Conservation (phyloP, 2,888 invertebrate species). For the Ophioninae sp. region DNA sequence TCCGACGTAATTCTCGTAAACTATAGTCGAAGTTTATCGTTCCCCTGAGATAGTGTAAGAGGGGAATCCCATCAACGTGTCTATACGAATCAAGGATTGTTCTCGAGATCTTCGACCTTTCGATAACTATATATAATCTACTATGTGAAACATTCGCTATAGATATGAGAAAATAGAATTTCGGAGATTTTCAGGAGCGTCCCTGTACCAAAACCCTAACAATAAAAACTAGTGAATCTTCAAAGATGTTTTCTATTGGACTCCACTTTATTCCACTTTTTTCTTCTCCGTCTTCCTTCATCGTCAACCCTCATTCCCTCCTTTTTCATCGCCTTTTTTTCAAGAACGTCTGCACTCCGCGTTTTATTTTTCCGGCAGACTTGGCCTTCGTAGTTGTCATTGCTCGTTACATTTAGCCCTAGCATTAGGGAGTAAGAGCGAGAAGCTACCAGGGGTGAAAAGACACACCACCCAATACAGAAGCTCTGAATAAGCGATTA, state of each 20-base stretch:
- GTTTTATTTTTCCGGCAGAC: conserved; percentile 45
- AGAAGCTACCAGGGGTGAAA: conserved; percentile 66
- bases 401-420: conserved; percentile 74
- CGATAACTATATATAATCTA: conserved; percentile 17
- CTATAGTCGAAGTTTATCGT: conserved; percentile 74
- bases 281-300: conserved; percentile 21
- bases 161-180: neutral
- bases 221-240: conserved; percentile 18
- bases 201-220: neutral
- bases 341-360: conserved; percentile 29
- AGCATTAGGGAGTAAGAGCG: conserved; percentile 70
- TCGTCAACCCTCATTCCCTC: conserved; percentile 53
- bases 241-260: conserved; percentile 48
- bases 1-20: conserved; percentile 75
- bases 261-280: conserved; percentile 49
- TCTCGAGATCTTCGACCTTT: conserved; percentile 44
- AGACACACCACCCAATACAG: conserved; percentile 73
- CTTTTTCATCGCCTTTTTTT: conserved; percentile 25
- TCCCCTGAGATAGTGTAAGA: conserved; percentile 67
- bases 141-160: conserved; percentile 6
- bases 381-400: conserved; percentile 64
- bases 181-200: neutral
- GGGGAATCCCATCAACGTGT: conserved; percentile 13
- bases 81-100: conserved; percentile 1
- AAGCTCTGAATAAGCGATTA: conserved; percentile 80